Evolutionary conservation across 2,797 vertebrate genomes (phyloP), one percentile per base, ranked within the genome.

Genomic region (Tolypeutes matacus): DNA sequence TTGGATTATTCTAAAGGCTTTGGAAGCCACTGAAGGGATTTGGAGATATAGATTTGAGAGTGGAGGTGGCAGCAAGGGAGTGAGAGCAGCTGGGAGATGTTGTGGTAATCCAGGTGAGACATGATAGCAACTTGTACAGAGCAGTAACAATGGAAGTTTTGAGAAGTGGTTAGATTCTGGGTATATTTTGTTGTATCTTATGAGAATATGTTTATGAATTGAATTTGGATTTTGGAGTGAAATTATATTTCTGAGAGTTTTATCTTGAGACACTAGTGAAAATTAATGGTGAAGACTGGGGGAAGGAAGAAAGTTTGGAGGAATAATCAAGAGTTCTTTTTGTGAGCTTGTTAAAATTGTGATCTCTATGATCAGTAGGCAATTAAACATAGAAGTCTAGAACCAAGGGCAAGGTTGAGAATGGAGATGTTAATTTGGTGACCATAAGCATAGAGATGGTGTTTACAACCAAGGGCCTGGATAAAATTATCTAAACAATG

Each of bases 51-150:
- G 62, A n/a, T 56, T 75, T 60, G 36, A 87, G 7, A 10, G 12
- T 56, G 34, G 23, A 13, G 0, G 12, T 78, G 9, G 9, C 53
- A 5, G 18, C 7, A 4, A 4, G n/a, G 3, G 5, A 46, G 21
- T 51, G 39, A 96, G 46, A 20, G 10, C 6, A 12, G 3, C 1
- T 2, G 11, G 58, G 23, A 90, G 25, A 64, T 15, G 20, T 20
- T 12, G 0, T 34, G 7, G 39, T 27, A 23, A 4, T 60, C 29
- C 25, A 17, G 0, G 23, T 4, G 62, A 25, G 39, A 36, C 18
- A 11, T 7, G 11, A 39, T 36, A 11, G 7, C 25, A 4, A 39
- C 25, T 39, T 39, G 36, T 93, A 15, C 53, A 42, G 23, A 85
- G 49, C 3, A 80, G 27, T 5, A 25, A 2, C 18, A 39, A 20